A percentile compares a stretch with the other conserved stretches of the same genome.
Evolutionary conservation across 2,797 vertebrate genomes (phyloP).

Genomic region (Protosalanx chinensis): DNA sequence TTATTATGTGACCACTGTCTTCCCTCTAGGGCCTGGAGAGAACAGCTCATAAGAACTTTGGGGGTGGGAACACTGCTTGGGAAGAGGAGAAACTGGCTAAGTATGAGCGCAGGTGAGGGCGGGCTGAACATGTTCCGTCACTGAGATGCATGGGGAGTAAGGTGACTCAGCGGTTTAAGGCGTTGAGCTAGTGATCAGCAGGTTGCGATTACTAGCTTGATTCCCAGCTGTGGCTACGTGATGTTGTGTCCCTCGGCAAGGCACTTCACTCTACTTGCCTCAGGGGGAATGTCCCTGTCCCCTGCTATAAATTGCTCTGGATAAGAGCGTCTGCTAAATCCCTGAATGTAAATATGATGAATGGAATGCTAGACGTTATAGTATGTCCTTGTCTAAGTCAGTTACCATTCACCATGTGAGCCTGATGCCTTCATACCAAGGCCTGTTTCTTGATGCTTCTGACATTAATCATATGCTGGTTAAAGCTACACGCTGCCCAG

Average conservation of each 20-base stretch:
- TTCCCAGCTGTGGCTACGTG: too few relatives aligned
- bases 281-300: too few relatives aligned
- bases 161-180: too few relatives aligned
- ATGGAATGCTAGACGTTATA: background rate
- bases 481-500: background rate
- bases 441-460: constrained; percentile 4
- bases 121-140: background rate
- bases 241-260: too few relatives aligned
- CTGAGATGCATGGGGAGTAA: background rate
- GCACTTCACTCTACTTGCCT: too few relatives aligned
- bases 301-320: too few relatives aligned
- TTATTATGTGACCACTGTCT: background rate
- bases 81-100: constrained; percentile 96
- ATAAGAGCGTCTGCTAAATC: too few relatives aligned
- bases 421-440: background rate
- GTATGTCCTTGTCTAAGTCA: background rate
- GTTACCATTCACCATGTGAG: background rate
- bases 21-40: constrained; percentile 84
- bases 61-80: constrained; percentile 97
- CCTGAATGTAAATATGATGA: too few relatives aligned
- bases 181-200: too few relatives aligned
- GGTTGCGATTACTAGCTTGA: too few relatives aligned
- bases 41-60: constrained; percentile 91
- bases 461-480: background rate
- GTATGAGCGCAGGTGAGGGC: constrained; percentile 87